These are phyloP conservation scores for Temnothorax nylanderi DNA, from an alignment of 1,140 invertebrate species.

Conservation along the genomic window DNA sequence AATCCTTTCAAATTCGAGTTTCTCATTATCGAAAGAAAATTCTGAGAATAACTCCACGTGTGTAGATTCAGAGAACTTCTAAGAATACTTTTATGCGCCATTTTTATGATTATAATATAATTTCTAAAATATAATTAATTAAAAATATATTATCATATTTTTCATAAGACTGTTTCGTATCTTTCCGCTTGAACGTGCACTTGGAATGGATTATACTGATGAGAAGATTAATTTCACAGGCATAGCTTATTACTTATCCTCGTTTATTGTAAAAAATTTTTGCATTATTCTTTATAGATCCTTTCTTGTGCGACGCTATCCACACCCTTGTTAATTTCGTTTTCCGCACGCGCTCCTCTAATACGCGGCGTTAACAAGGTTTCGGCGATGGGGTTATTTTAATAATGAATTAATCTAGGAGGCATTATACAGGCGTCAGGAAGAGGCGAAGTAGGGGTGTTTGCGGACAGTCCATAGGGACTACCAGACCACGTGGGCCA, in stretches of 20 bases:
- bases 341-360: slow-evolving; percentile 50
- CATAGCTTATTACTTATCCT: background rate
- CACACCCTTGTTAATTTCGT: slow-evolving; percentile 50
- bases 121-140: slow-evolving; percentile 2
- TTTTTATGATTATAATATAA: slow-evolving; percentile 5
- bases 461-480: slow-evolving; percentile 75
- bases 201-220: background rate
- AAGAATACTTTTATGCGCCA: background rate
- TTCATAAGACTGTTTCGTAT: background rate
- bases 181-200: background rate
- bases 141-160: background rate
- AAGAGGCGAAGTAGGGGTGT: slow-evolving; percentile 64
- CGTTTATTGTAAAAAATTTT: background rate
- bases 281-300: background rate
- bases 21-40: background rate
- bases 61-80: background rate
- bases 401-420: slow-evolving; percentile 77
- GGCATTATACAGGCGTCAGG: slow-evolving; percentile 57
- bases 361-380: slow-evolving; percentile 65
- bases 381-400: slow-evolving; percentile 69
- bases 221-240: background rate
- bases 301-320: background rate
- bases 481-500: slow-evolving; percentile 67
- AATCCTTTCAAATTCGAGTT: background rate
- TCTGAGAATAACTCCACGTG: background rate